These are phyloP conservation scores for Lordiphosa clarofinis DNA, from an alignment of 1,140 invertebrate species.

Conservation along the genomic window DNA sequence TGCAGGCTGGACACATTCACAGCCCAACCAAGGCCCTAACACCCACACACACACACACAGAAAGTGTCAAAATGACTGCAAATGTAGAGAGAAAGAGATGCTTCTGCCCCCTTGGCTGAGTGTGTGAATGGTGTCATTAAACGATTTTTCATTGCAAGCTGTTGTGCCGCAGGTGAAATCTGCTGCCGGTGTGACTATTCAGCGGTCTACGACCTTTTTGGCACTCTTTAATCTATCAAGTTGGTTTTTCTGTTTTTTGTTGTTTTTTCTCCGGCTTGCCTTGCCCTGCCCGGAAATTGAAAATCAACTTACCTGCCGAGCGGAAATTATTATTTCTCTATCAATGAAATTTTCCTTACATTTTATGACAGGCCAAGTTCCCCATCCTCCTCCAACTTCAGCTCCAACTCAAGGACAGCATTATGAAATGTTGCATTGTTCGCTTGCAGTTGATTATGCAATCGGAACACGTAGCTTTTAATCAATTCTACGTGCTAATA, in stretches of 20 bases:
- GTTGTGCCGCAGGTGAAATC: constrained; percentile 62
- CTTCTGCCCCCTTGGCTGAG: constrained; percentile 3
- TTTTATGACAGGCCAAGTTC: neutral
- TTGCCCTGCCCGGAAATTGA: constrained; percentile 63
- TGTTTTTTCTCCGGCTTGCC: constrained; percentile 36
- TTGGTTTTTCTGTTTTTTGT: constrained; percentile 10
- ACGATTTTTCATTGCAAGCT: constrained; percentile 79
- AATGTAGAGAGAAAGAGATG: constrained; percentile 18
- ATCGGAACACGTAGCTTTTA: constrained; percentile 61
- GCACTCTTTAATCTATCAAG: constrained; percentile 48
- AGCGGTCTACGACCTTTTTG: constrained; percentile 59
- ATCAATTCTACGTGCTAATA: constrained; percentile 65
- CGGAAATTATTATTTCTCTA: constrained; percentile 78
- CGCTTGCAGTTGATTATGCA: constrained; percentile 45
- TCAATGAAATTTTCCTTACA: constrained; percentile 39
- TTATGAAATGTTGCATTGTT: constrained; percentile 41
- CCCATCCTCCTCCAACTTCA: constrained; percentile 11
- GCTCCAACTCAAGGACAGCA: constrained; percentile 5
- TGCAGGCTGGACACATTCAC: constrained; percentile 28
- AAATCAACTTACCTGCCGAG: constrained; percentile 58
- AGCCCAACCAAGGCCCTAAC: neutral
- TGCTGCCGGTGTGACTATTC: constrained; percentile 39
- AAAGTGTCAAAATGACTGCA: constrained; percentile 41
- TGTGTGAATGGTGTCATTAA: constrained; percentile 78
- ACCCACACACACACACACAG: constrained; percentile 25